phyloP scores from a whole-genome alignment of 2,113 vertebrate genomes.

The human region DNA sequence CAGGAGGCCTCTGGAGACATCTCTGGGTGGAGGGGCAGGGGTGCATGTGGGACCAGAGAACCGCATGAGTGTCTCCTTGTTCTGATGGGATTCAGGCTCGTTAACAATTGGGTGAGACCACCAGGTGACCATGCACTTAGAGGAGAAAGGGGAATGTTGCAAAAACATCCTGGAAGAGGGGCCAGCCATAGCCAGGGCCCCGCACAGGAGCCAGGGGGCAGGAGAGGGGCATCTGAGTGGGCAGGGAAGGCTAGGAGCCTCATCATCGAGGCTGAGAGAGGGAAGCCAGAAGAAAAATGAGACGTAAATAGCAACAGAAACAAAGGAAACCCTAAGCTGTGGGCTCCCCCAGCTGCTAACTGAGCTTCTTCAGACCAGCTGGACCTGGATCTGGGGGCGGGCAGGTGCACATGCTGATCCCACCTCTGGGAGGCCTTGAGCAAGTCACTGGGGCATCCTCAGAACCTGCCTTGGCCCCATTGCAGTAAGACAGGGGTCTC shows the following conservation, averaged over 20 bases:
- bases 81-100: neutral
- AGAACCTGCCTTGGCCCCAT: neutral
- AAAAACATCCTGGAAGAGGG: neutral
- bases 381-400: no score
- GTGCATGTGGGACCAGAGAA: neutral
- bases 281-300: neutral
- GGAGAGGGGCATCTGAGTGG: neutral
- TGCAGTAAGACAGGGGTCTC: neutral
- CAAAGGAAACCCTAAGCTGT: neutral
- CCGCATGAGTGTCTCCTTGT: rapidly evolving
- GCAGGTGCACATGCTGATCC: rapidly evolving
- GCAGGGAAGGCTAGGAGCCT: no score
- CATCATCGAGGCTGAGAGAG: neutral
- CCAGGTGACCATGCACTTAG: neutral
- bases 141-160: neutral
- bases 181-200: neutral
- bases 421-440: neutral
- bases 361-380: neutral
- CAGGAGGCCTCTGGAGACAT: neutral
- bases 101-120: neutral
- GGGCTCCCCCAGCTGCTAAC: rapidly evolving
- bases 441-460: neutral
- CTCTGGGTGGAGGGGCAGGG: neutral
- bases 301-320: neutral
- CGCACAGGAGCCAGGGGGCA: neutral